Evolutionary conservation across 2,113 vertebrate genomes (phyloP).

Genomic region (Grallaria varia): DNA sequence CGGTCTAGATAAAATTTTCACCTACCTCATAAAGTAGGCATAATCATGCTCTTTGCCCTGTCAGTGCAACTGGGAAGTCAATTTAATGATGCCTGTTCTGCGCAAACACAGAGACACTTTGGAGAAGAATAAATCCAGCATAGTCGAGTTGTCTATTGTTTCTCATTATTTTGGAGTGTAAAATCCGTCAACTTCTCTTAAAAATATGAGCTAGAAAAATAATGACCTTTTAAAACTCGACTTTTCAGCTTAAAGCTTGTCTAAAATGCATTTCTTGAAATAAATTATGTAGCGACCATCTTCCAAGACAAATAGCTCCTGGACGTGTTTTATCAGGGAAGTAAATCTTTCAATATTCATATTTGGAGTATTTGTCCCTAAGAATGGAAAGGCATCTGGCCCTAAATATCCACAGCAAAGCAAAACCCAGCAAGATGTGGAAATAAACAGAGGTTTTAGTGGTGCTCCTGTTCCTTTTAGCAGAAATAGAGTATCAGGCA

Average conservation of each 20-base stretch:
- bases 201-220: not conserved
- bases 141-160: not conserved
- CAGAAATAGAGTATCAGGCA: not conserved
- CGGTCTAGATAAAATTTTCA: not conserved
- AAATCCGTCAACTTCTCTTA: not conserved
- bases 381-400: not conserved
- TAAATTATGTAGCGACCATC: not conserved
- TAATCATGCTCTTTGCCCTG: not conserved
- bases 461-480: not conserved
- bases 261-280: not conserved
- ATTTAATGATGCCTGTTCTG: not conserved
- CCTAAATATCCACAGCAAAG: not conserved
- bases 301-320: not conserved
- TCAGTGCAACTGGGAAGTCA: not conserved
- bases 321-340: not conserved
- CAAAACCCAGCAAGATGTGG: not conserved
- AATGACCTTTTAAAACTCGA: not conserved
- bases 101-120: not conserved
- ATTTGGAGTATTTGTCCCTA: not conserved
- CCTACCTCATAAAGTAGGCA: not conserved
- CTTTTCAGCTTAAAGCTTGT: not conserved
- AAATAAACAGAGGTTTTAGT: not conserved
- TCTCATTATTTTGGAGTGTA: not conserved
- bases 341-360: not conserved
- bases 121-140: not conserved